Evolutionary conservation across 2,797 vertebrate species (phyloP), one percentile per base, ranked within the genome.

Genomic region (Chaetophractus vellerosus): DNA sequence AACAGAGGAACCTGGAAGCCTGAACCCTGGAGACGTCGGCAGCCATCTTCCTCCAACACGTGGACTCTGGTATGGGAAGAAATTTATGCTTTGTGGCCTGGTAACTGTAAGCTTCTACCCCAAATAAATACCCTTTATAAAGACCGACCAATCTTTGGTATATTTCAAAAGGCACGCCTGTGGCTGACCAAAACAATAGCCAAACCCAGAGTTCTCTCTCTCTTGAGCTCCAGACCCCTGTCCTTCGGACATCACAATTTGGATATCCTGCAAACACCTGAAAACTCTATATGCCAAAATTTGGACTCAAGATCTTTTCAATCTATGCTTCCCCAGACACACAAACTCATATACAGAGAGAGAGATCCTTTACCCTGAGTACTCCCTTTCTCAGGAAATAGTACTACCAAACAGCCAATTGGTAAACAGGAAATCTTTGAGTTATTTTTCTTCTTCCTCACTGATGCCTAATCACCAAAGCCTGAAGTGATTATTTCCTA

Each of bases 311-410:
- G 6, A 18, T 72, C 87, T 86, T 50, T 36, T 87, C 59, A 21
- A 33, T 38, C 18, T 50, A 9, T 31, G 52, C 0, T n/a, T 95
- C 23, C 14, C 23, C 28, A 10, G 36, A 11, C 52, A 72, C 4
- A 19, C 61, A 38, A 21, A 50, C 26, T 68, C 87, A 59, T 3
- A 69, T 19, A 57, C n/a, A 52, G 12, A 52, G 16, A 52, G 12
- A 52, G 12, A 66, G 3, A 31, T 16, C 15, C 26, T 79, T 72
- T 6, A 28, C 14, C 12, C 26, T 21, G 9, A 72, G 4, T 57
- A 6, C 83, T 94, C n/a, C n/a, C n/a, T n/a, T n/a, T n/a, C n/a
- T n/a, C 80, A n/a, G 72, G n/a, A 95, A 94, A 76, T 23, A 90
- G 23, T n/a, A 12, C 12, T 82, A 24, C 15, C n/a, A 52, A 61